Conservation (phyloP, 2,888 invertebrate species). For the Odontomyia ornata region DNA sequence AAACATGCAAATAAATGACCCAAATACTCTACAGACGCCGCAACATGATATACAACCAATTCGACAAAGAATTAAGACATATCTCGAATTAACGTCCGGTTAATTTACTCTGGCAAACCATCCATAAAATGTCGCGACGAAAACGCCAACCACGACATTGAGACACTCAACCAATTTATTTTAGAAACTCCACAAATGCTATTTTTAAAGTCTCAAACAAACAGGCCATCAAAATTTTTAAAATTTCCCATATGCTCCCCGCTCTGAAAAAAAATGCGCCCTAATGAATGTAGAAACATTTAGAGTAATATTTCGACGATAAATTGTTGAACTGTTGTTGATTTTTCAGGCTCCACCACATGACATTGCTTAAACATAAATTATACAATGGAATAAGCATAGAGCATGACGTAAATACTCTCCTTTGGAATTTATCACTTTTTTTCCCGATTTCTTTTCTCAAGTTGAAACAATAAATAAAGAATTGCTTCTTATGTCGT, state of each 20-base stretch:
- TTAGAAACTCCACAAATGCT: background rate
- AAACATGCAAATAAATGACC: no score
- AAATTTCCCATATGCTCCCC: background rate
- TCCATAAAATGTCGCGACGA: background rate
- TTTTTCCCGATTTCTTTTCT: no score
- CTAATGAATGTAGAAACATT: background rate
- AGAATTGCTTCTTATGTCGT: no score
- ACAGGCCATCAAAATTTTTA: background rate
- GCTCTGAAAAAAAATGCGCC: no score
- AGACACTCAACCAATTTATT: constrained; percentile 9
- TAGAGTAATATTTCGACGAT: background rate
- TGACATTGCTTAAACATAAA: background rate
- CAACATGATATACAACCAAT: no score
- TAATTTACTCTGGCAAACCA: background rate
- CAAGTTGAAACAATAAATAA: no score
- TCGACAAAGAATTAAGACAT: no score
- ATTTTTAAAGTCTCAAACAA: background rate
- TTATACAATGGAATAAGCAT: background rate
- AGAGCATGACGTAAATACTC: background rate
- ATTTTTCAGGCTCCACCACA: background rate
- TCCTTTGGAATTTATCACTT: no score
- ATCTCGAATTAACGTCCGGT: no score
- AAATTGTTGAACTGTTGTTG: background rate
- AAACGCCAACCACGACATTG: constrained; percentile 7
- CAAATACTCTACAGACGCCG: no score